These are phyloP conservation scores for Anastatus disparis DNA, from an alignment of 1,140 invertebrate species.

Conservation along the genomic window DNA sequence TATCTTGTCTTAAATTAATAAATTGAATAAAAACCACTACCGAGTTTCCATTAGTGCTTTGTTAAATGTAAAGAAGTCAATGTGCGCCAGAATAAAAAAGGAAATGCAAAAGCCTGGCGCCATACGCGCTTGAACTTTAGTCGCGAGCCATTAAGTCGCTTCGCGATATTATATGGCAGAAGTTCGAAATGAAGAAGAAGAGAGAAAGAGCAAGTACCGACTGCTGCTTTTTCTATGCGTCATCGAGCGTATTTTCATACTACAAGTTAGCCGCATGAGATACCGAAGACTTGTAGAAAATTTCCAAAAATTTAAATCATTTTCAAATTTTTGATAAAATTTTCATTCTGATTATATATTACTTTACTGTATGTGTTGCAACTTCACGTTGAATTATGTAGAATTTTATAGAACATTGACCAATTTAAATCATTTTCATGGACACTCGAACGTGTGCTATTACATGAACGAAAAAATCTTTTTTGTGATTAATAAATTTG, in stretches of 20 bases:
- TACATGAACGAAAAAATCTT: too few relatives aligned
- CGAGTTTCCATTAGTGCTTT: neutral
- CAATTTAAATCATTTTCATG: neutral
- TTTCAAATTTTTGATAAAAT: slow-evolving; percentile 12
- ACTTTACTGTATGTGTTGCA: neutral
- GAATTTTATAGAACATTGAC: neutral
- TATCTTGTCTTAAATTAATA: slow-evolving; percentile 14
- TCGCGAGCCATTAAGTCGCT: slow-evolving; percentile 56
- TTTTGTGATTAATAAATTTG: too few relatives aligned
- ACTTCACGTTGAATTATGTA: neutral
- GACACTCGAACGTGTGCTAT: neutral
- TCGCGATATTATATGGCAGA: slow-evolving; percentile 44
- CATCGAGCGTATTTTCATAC: slow-evolving; percentile 38
- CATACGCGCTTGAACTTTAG: slow-evolving; percentile 52
- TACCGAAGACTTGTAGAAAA: neutral
- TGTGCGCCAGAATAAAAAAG: neutral
- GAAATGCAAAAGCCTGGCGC: slow-evolving; percentile 14
- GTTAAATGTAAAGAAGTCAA: slow-evolving; percentile 6
- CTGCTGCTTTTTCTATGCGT: slow-evolving; percentile 19
- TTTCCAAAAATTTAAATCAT: slow-evolving; percentile 16
- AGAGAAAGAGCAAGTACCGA: neutral
- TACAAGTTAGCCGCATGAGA: neutral
- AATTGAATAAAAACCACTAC: neutral
- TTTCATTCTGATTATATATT: neutral
- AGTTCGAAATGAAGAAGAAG: neutral